These are phyloP conservation scores for Diphyllodes magnificus DNA, from an alignment of 2,113 vertebrate genomes.

Conservation along the genomic window DNA sequence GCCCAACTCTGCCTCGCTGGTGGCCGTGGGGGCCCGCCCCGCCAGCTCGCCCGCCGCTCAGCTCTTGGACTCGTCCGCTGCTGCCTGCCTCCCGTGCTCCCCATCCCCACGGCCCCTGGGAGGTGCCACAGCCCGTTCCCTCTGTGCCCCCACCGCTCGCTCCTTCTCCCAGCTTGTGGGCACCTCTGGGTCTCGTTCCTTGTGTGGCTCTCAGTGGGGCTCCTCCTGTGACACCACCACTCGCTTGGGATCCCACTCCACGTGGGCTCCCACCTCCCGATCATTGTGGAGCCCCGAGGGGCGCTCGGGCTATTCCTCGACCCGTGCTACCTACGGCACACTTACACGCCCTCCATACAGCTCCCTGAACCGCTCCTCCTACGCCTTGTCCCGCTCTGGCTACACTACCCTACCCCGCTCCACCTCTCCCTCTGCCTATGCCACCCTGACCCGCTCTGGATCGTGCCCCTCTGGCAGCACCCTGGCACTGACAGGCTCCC, in stretches of 20 bases:
- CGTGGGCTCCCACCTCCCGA: neutral
- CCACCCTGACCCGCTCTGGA: neutral
- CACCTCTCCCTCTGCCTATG: slow-evolving; percentile 2
- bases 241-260: neutral
- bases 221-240: neutral
- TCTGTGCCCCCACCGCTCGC: neutral
- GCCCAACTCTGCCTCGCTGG: neutral
- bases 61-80: fast-evolving
- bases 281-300: neutral
- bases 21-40: neutral
- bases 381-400: neutral
- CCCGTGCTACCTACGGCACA: neutral
- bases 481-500: neutral
- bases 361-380: slow-evolving; percentile 14
- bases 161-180: neutral
- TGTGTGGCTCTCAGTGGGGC: slow-evolving; percentile 4
- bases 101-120: neutral
- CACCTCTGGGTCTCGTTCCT: neutral
- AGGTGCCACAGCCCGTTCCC: neutral
- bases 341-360: neutral
- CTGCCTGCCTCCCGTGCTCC: neutral
- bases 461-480: neutral
- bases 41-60: fast-evolving
- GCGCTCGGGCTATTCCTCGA: neutral
- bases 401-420: neutral